Percentiles rank a stretch among this genome's conserved stretches.
These are phyloP conservation scores for Nothoprocta perdicaria DNA, from an alignment of 2,113 vertebrate species.

Conservation along the genomic window DNA sequence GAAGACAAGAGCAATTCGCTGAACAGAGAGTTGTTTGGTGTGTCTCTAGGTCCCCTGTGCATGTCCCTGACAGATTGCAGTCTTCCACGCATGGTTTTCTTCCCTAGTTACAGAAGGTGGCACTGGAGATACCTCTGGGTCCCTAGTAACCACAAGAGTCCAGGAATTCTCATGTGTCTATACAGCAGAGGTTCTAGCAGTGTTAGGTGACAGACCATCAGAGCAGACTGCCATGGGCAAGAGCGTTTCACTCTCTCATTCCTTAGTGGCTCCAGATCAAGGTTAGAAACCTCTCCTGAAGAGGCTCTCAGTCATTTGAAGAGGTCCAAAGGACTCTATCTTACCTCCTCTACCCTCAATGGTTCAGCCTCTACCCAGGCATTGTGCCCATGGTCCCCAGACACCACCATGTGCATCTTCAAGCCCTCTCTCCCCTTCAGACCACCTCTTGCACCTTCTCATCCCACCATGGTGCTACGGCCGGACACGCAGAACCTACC, in stretches of 20 bases:
- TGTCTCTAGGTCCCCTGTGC: accelerated
- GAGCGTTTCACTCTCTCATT: neutral
- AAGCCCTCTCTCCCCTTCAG: neutral
- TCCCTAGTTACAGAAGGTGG: neutral
- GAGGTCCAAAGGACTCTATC: neutral
- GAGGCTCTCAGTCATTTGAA: neutral
- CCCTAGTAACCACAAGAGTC: neutral
- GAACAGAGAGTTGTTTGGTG: neutral
- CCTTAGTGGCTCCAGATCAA: neutral
- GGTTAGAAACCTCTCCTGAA: neutral
- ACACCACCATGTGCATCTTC: neutral
- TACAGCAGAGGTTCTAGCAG: neutral
- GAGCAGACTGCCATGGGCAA: neutral
- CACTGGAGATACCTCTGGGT: neutral
- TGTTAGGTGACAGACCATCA: neutral
- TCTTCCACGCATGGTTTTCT: neutral
- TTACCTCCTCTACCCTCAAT: neutral
- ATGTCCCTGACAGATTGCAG: neutral
- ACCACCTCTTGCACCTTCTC: neutral
- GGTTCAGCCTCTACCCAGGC: neutral
- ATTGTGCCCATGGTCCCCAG: neutral
- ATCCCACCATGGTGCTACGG: accelerated
- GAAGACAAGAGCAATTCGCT: neutral
- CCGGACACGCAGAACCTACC: accelerated
- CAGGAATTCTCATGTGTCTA: neutral